Evolutionary conservation across 1,140 invertebrate genomes (phyloP), one percentile per base, ranked within the genome.

Genomic region (Drosophila prosaltans): DNA sequence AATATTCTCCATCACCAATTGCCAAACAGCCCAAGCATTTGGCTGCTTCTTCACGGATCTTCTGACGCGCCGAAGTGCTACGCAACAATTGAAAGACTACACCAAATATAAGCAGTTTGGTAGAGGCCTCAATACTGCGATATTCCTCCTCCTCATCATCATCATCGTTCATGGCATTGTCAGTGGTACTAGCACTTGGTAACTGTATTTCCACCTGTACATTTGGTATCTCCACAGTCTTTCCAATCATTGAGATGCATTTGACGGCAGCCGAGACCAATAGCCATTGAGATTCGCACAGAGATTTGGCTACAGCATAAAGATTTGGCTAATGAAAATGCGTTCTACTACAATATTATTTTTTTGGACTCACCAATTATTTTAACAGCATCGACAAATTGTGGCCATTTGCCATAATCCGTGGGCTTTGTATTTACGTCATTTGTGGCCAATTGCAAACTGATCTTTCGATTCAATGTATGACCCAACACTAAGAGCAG

Each of bases 191-290:
- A 6, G 55, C 9, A 39, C 60, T 69, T 2, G 72, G 78, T 10
- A 81, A 58, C 45, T 89, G 63, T 2, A 92, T 90, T 61, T 90
- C 90, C 5, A 92, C 83, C 21, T 86, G 76, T 4, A 91, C 80
- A 59, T 92, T 91, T 11, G 92, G 92, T 67, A 92, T 90, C 61
- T 89, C 68, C 2, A 86, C 86, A 11, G 75, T 70, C 60, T 91
- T 92, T 64, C 91, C 90, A 62, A 92, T 91, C 80, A 92, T 91
- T 11, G 91, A 92, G 32, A 91, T 77, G 68, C 91, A 92, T 68
- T 92, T 92, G 0, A 92, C 83, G 0, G 91, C 91, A 2, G 91
- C 92, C 4, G 91, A 91, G 5, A 91, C 81, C 2, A 92, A 72
- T 24, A 92, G 72, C 80, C 88, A 83, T 26, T 92, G 92, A n/a